Conservation (phyloP, 2,113 vertebrate genomes). For the Actinemys pallida region DNA sequence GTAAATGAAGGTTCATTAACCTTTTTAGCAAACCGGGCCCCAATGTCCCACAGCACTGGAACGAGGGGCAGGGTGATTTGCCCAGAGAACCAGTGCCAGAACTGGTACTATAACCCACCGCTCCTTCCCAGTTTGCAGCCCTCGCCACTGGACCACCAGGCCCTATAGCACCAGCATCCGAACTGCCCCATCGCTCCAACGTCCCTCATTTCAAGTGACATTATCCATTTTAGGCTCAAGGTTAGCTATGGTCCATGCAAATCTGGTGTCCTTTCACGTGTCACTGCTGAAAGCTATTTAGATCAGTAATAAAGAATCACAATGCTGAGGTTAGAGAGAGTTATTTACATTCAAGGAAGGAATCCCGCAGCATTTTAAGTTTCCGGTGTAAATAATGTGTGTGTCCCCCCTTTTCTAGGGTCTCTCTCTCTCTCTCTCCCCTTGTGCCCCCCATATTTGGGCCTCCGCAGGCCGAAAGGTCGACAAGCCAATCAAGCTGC, state of each 20-base stretch:
- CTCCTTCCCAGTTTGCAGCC: neutral
- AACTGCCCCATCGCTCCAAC: neutral
- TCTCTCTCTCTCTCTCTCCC: neutral
- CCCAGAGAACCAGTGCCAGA: too few species aligned
- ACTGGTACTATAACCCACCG: neutral
- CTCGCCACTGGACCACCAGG: neutral
- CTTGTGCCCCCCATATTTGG: neutral
- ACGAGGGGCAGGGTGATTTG: neutral
- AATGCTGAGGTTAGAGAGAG: neutral
- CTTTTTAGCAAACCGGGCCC: neutral
- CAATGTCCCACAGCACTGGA: too few species aligned
- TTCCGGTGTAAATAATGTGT: too few species aligned
- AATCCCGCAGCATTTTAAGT: neutral
- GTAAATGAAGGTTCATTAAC: too few species aligned
- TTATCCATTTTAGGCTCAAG: neutral
- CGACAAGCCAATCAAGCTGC: neutral
- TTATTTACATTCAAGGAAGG: neutral
- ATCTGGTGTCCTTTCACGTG: neutral
- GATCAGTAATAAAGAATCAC: neutral
- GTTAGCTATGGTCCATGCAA: neutral
- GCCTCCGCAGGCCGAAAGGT: neutral
- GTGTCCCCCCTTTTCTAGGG: neutral
- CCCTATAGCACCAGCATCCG: neutral
- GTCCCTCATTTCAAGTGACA: neutral
- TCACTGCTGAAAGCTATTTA: neutral